phyloP scores from a whole-genome alignment of 2,797 vertebrate species.

The Pagetopsis macropterus region DNA sequence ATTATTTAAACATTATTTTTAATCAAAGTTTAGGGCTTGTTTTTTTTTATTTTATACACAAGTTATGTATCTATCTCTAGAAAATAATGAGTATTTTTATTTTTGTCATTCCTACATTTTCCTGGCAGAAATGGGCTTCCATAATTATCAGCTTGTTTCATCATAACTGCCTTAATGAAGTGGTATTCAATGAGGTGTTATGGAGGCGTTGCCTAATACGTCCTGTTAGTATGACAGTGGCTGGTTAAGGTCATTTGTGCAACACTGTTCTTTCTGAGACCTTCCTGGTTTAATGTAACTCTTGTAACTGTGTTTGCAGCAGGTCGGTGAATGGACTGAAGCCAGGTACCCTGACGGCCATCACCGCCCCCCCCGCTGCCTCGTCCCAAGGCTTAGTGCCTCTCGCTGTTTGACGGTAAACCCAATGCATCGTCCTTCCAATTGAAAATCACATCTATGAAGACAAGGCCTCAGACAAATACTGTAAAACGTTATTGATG shows the following conservation, averaged over 20 bases:
- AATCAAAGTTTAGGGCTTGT: background rate
- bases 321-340: conserved; percentile 91
- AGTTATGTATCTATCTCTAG: too few species aligned
- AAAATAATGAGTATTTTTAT: too few species aligned
- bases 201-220: background rate
- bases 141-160: background rate
- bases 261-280: background rate
- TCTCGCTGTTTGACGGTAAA: conserved; percentile 86
- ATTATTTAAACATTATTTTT: background rate
- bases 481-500: conserved; percentile 46
- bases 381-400: conserved; percentile 89
- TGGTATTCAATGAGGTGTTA: background rate
- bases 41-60: background rate
- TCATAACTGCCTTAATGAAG: background rate
- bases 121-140: background rate
- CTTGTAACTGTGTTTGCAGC: conserved; percentile 46
- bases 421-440: background rate
- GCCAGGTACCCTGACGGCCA: conserved; percentile 80
- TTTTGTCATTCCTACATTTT: background rate
- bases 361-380: conserved; percentile 86
- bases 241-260: background rate
- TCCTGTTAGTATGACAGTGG: background rate
- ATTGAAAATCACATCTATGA: background rate
- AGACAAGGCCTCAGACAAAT: conserved; percentile 12
- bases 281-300: background rate